phyloP scores from a whole-genome alignment of 2,797 vertebrate species.

The Bradypodion pumilum region DNA sequence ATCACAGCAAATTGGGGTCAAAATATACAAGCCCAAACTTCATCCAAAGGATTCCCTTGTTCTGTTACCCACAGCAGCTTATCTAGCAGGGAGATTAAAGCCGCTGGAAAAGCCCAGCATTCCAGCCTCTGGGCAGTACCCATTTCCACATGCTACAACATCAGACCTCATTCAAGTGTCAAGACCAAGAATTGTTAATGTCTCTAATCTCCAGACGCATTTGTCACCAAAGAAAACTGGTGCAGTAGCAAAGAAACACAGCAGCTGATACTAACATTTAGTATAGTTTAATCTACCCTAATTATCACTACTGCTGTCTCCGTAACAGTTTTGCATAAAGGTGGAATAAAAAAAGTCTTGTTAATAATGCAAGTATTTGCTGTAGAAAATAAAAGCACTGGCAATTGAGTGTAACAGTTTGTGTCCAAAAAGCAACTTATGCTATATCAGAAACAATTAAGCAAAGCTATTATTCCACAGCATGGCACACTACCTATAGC shows the following conservation, averaged over 20 bases:
- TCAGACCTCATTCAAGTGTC: constrained; percentile 62
- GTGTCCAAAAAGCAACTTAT: neutral
- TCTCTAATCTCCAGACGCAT: constrained; percentile 30
- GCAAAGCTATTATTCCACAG: neutral
- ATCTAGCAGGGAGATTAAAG: constrained; percentile 59
- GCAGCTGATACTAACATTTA: neutral
- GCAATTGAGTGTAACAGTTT: neutral
- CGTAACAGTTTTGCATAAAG: neutral
- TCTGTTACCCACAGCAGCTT: constrained; percentile 53
- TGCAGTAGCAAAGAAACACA: neutral
- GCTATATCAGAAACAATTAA: neutral
- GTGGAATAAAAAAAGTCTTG: neutral
- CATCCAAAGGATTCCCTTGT: constrained; percentile 66
- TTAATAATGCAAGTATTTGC: neutral
- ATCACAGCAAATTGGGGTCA: constrained; percentile 7
- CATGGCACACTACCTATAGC: neutral
- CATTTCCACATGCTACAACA: constrained; percentile 50
- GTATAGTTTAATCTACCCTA: neutral
- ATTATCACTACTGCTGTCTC: neutral
- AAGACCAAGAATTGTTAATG: constrained; percentile 63
- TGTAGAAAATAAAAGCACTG: constrained; percentile 22
- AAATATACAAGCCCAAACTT: constrained; percentile 57
- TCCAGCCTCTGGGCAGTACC: constrained; percentile 43
- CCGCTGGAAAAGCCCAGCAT: constrained; percentile 14
- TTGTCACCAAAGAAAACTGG: neutral